phyloP scores from a whole-genome alignment of 2,797 vertebrate species.

The Xiphorhynchus erythropygius region DNA sequence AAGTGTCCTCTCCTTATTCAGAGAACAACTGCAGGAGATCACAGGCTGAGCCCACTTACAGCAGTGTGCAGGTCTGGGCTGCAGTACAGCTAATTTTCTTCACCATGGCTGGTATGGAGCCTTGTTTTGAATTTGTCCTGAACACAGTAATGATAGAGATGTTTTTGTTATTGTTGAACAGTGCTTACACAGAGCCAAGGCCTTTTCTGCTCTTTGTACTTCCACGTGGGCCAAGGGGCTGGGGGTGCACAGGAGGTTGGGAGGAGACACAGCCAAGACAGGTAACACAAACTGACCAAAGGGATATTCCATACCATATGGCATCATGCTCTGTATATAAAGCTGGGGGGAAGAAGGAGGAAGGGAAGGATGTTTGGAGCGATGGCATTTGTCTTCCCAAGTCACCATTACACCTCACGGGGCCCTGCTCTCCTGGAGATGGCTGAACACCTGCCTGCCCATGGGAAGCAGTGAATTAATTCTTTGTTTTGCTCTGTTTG shows the following conservation, averaged over 20 bases:
- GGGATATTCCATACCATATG: background rate
- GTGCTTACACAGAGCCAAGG: background rate
- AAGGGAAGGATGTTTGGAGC: background rate
- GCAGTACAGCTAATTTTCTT: background rate
- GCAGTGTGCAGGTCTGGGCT: background rate
- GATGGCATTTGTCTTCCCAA: background rate
- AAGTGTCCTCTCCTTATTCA: background rate
- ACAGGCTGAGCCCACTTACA: background rate
- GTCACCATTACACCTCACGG: accelerated
- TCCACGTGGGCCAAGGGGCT: accelerated
- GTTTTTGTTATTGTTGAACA: background rate
- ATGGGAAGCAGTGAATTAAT: background rate
- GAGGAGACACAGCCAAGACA: background rate
- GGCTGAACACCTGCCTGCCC: background rate
- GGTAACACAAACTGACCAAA: background rate
- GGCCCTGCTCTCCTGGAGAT: background rate
- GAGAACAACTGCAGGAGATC: background rate
- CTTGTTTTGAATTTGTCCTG: background rate
- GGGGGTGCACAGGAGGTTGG: background rate
- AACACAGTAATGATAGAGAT: background rate
- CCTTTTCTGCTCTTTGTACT: background rate
- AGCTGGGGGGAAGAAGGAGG: background rate
- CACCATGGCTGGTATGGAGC: too few species aligned
- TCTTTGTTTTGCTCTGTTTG: background rate
- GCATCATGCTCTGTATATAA: background rate